These are phyloP conservation scores for Odontomachus brunneus DNA, from an alignment of 1,140 invertebrate species.

Conservation along the genomic window DNA sequence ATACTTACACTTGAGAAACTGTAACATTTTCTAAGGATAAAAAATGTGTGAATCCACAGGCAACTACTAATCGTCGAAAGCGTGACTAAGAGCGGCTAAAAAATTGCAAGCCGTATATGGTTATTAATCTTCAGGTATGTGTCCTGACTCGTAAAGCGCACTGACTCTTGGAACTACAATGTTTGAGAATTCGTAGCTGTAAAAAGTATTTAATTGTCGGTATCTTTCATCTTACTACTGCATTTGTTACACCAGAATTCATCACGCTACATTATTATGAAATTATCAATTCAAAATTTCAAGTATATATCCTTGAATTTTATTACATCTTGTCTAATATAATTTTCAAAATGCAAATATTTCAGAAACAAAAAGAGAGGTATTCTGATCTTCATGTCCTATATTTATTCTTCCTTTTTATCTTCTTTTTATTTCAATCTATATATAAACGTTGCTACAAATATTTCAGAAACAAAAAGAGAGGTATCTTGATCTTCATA, in stretches of 20 bases:
- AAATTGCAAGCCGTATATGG: not conserved
- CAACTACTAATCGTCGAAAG: conserved; percentile 37
- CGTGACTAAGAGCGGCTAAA: conserved; percentile 34
- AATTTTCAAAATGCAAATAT: too few relatives aligned
- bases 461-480: too few relatives aligned
- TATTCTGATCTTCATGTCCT: too few relatives aligned
- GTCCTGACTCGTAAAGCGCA: not conserved
- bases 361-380: too few relatives aligned
- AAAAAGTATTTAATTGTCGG: conserved; percentile 1
- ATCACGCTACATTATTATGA: too few relatives aligned
- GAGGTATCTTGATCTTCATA: too few relatives aligned
- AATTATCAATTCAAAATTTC: too few relatives aligned
- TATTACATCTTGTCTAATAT: too few relatives aligned
- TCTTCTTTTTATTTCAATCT: too few relatives aligned
- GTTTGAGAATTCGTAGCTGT: not conserved
- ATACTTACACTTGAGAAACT: not conserved
- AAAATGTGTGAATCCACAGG: conserved; percentile 28
- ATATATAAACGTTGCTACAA: too few relatives aligned
- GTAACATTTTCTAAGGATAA: conserved; percentile 19
- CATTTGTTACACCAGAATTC: conserved; percentile 15
- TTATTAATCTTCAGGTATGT: conserved; percentile 38
- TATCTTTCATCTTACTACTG: not conserved
- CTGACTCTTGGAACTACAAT: not conserved
- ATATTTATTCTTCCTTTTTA: too few relatives aligned
- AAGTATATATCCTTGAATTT: too few relatives aligned